Conservation (phyloP, 2,113 vertebrate species). For the Brachypteracias leptosomus region DNA sequence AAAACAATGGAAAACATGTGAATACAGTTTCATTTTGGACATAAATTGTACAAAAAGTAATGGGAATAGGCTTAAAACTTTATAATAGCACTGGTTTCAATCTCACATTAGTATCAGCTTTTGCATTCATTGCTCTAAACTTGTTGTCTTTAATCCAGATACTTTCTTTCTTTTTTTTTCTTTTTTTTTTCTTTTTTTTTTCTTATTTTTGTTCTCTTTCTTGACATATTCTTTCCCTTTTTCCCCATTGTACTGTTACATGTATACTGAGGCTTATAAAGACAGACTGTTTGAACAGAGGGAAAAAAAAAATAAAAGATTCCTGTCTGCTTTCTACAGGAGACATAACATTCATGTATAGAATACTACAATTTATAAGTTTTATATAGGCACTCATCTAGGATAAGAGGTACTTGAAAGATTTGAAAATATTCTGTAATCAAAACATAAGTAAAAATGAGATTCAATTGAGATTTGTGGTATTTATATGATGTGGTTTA, state of each 20-base stretch:
- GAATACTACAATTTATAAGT: background rate
- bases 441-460: slow-evolving; percentile 1
- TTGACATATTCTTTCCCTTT: background rate
- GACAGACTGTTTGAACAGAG: background rate
- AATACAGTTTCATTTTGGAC: background rate
- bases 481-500: slow-evolving; percentile 10
- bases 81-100: background rate
- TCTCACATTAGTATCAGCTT: background rate
- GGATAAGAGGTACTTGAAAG: background rate
- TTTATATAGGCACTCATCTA: background rate
- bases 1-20: background rate
- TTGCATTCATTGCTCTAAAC: background rate
- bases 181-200: background rate
- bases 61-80: background rate
- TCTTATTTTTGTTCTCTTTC: background rate
- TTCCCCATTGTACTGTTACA: background rate
- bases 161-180: background rate
- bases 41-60: background rate
- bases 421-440: background rate
- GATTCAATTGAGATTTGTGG: slow-evolving; percentile 15
- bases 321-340: background rate
- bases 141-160: background rate
- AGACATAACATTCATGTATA: background rate
- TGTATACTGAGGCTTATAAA: background rate
- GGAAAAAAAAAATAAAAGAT: background rate